These are phyloP conservation scores for Flabesymbios commensalis DNA, from an alignment of 2,888 invertebrate species.

Conservation along the genomic window DNA sequence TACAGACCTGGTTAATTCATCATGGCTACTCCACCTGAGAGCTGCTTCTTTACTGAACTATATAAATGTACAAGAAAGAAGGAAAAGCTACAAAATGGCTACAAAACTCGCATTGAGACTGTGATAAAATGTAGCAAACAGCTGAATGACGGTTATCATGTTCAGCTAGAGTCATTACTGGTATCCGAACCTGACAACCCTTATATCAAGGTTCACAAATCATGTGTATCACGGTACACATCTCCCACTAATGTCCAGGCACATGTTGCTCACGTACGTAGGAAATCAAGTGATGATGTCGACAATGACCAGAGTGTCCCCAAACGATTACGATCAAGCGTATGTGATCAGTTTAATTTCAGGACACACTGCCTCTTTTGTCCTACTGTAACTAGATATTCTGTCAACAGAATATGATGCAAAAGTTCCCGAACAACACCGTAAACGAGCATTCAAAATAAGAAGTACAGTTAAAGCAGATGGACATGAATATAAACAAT, in stretches of 20 bases:
- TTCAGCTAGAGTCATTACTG: conserved; percentile 1
- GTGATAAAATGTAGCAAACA: neutral
- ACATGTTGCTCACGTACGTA: conserved; percentile 2
- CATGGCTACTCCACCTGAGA: neutral
- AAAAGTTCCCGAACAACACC: neutral
- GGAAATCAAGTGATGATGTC: neutral
- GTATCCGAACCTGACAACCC: neutral
- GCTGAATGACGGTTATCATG: neutral
- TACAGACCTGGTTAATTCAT: no score
- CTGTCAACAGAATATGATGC: neutral
- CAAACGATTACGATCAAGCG: conserved; percentile 4
- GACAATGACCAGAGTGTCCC: neutral
- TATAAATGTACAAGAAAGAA: neutral
- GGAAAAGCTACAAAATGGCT: conserved; percentile 2
- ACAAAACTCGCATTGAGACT: conserved; percentile 1
- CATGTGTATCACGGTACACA: conserved; percentile 1
- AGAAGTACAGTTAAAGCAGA: neutral
- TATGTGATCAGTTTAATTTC: neutral
- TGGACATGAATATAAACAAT: conserved; percentile 4
- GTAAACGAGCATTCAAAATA: neutral
- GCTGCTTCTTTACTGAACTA: neutral
- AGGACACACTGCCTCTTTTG: neutral
- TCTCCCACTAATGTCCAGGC: conserved; percentile 2
- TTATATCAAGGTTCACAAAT: neutral
- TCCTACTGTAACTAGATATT: neutral